Evolutionary conservation across 2,888 invertebrate genomes (phyloP), one percentile per base, ranked within the genome.

Genomic region (Thalpophila matura): DNA sequence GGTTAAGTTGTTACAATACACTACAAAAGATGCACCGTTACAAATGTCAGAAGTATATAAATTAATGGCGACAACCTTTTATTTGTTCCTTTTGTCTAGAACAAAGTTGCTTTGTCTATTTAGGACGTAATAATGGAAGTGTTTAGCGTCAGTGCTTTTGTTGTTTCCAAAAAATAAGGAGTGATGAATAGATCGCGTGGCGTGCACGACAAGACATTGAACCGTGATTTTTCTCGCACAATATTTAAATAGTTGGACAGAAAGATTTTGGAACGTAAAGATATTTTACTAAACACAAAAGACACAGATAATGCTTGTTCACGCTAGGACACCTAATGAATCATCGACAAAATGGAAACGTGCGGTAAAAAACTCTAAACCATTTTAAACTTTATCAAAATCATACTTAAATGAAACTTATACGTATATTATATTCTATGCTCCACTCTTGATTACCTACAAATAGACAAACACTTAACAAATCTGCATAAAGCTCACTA

Each of bases 61-160:
- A 94, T 94, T 92, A 92, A 95, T 93, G 91, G 92, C 89, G 88
- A 91, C 90, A 92, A 89, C 87, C 93, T 90, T 93, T 93, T 92
- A 92, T 93, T 92, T 86, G 82, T 78, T 63, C 68, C 88, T 79
- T 89, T 94, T 95, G 94, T 94, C 87, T 94, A 80, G 87, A 83
- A 91, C 88, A 88, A 88, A 89, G 90, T 90, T 86, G 82, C 91
- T 93, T 95, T 94, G 93, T 94, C 93, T 94, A 90, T 91, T 92
- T 89, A 86, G 82, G 79, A 88, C 79, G 88, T 85, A 89, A 95
- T 94, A 95, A 95, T 94, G 88, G 92, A 88, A 89, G 89, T 94
- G 95, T 95, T 94, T 94, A 95, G 88, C 90, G 90, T 93, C 93
- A 90, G 74, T 80, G 83, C 92, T 90, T 92, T 95, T 95, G 93